Conservation (phyloP, 64 coral and sea anemone species). For the Stichodactyla helianthus region DNA sequence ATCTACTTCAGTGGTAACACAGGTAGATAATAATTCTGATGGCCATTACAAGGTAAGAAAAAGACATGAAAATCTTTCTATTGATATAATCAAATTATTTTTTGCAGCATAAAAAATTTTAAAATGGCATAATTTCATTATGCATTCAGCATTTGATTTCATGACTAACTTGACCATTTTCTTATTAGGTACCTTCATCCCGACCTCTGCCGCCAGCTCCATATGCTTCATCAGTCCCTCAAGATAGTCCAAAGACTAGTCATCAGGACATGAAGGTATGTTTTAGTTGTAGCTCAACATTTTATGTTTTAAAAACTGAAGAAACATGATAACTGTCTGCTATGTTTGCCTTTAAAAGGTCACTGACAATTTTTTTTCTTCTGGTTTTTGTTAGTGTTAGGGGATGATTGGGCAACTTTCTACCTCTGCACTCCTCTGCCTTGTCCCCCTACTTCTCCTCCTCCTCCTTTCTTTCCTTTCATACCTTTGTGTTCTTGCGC, state of each 20-base stretch:
- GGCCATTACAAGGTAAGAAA: slow-evolving; percentile 15
- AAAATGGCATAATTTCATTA: not conserved
- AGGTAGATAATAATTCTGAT: not conserved
- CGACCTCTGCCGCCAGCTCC: slow-evolving; percentile 25
- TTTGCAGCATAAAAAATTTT: no score
- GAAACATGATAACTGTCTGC: not conserved
- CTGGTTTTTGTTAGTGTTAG: no score
- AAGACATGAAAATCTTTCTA: not conserved
- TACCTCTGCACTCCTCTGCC: no score
- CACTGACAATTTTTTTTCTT: no score
- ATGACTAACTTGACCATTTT: not conserved
- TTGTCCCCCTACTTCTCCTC: no score
- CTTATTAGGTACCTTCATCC: not conserved
- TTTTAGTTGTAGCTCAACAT: not conserved
- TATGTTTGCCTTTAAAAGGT: no score
- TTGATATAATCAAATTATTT: no score
- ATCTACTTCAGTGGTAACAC: not conserved
- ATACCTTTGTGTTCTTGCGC: no score
- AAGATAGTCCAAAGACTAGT: not conserved
- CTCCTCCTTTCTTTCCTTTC: no score
- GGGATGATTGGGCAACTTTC: no score
- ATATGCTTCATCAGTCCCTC: not conserved
- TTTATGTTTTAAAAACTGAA: not conserved
- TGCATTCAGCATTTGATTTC: not conserved
- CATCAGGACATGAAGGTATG: not conserved